A percentile compares a stretch with the other conserved stretches of the same genome.
These are phyloP conservation scores for Sceloporus undulatus DNA, from an alignment of 2,113 vertebrate species.

Conservation along the genomic window DNA sequence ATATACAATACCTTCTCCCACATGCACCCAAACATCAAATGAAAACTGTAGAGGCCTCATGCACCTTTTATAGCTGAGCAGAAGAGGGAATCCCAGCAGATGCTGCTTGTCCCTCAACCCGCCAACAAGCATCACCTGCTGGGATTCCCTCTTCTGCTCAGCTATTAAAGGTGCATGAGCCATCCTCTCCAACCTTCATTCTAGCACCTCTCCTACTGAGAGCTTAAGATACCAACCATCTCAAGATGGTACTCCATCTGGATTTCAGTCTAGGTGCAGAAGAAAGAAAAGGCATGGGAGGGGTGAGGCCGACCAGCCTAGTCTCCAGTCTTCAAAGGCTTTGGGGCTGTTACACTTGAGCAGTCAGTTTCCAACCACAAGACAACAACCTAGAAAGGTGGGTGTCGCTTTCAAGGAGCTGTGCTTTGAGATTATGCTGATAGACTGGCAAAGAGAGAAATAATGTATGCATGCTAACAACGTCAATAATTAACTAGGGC, in stretches of 20 bases:
- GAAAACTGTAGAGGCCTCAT: too few species aligned
- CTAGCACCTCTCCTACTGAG: neutral
- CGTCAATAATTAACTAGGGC: conserved; percentile 66
- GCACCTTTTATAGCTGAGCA: too few species aligned
- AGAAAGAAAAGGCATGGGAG: neutral
- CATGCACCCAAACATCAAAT: too few species aligned
- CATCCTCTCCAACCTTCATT: too few species aligned
- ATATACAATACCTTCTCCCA: neutral
- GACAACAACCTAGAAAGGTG: neutral
- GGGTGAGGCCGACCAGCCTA: conserved; percentile 25
- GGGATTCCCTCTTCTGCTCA: too few species aligned
- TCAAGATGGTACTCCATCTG: neutral
- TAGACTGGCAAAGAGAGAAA: conserved; percentile 1
- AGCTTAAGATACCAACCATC: neutral
- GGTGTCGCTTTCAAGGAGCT: neutral
- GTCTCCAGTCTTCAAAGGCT: neutral
- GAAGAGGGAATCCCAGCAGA: too few species aligned
- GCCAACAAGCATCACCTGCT: too few species aligned
- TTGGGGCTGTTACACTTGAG: neutral
- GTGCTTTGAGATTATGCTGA: neutral
- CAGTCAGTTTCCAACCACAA: conserved; percentile 16
- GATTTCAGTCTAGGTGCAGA: neutral
- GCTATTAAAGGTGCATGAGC: too few species aligned
- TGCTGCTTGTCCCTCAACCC: too few species aligned
- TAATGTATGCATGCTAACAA: conserved; percentile 33